Base-by-base conservation (phyloP, 2,888 invertebrate species). In the Desoria tigrina region DNA sequence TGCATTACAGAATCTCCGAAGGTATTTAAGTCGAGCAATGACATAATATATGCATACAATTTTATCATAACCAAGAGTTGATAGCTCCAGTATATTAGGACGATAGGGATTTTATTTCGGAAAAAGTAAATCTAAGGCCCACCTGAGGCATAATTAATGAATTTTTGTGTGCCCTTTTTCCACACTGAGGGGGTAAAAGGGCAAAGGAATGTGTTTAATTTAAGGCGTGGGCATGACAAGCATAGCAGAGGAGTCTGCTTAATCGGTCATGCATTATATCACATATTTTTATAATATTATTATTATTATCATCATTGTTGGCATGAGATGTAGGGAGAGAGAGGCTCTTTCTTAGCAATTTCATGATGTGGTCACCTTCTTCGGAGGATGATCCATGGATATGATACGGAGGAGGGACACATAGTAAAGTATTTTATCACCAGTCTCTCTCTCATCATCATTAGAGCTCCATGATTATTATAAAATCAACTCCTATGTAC, bases 191-290 rank as follows among this genome's bases (percentile, higher is more conserved):
- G 72, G 72, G 69, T 70, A 71, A 68, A 69, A 68, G 73, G 72
- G 65, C 66, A 68, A 60, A 68, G 69, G 74, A 75, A 74, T 74
- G 73, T 74, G 74, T 73, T 76, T 76, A 75, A 75, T 75, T 74
- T 75, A 74, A 76, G 76, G 74, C 76, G 76, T 76, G 74, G 74
- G 72, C 73, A 71, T 74, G 76, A 76, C 73, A 74, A 62, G 65
- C 72, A 71, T 70, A 68, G 64, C n/a, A n/a, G n/a, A n/a, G 70
- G 70, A 65, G 68, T 63, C 66, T 72, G 65, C 68, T 73, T 72
- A 76, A 76, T 74, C 76, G 72, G 71, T 76, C 71, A 74, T 71
- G 73, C 71, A 74, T 74, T 71, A 50, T 57, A 21, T 9, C 26
- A 55, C n/a, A n/a, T 32, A 32, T 32, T 7, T 32, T 32, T 32